Percentiles rank a stretch among this genome's conserved stretches.
Conservation (phyloP, 35 echinoderm and acorn worm species). For the Hemicentrotus pulcherrimus region DNA sequence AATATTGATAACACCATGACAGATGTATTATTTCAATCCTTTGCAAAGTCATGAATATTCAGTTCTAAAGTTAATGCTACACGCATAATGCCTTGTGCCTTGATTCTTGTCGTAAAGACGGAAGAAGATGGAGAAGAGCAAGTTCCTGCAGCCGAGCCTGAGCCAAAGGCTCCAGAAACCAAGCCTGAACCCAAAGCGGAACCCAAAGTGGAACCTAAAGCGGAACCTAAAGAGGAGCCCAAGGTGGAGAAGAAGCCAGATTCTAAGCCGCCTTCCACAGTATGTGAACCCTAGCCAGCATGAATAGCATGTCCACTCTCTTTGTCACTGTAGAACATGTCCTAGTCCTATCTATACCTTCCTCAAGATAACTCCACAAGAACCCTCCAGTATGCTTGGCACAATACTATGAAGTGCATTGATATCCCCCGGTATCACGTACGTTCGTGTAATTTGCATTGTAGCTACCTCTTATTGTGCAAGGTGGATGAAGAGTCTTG, state of each 20-base stretch:
- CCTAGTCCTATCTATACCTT: not conserved
- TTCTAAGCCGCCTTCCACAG: not conserved
- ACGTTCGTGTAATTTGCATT: not conserved
- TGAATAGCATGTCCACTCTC: not conserved
- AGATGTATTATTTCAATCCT: not conserved
- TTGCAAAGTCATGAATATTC: not conserved
- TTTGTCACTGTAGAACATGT: not conserved
- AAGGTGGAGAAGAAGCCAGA: slow-evolving; percentile 9
- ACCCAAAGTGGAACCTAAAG: not conserved
- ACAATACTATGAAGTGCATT: not conserved
- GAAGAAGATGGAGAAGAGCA: not conserved
- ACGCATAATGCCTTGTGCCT: not conserved
- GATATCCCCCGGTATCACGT: not conserved
- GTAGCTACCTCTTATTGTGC: not conserved
- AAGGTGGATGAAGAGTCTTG: not conserved
- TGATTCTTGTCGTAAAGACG: not conserved
- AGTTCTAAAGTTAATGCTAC: not conserved
- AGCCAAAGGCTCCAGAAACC: not conserved
- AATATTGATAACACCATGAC: not conserved
- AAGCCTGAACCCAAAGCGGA: not conserved
- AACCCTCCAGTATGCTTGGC: not conserved
- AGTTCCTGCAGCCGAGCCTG: not conserved
- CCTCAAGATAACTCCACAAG: not conserved
- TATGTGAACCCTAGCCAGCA: not conserved
- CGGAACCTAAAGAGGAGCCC: not conserved